Percentiles rank a stretch among this genome's conserved stretches.
Conservation (phyloP, 2,113 vertebrate genomes). For the Chaetops frenatus region DNA sequence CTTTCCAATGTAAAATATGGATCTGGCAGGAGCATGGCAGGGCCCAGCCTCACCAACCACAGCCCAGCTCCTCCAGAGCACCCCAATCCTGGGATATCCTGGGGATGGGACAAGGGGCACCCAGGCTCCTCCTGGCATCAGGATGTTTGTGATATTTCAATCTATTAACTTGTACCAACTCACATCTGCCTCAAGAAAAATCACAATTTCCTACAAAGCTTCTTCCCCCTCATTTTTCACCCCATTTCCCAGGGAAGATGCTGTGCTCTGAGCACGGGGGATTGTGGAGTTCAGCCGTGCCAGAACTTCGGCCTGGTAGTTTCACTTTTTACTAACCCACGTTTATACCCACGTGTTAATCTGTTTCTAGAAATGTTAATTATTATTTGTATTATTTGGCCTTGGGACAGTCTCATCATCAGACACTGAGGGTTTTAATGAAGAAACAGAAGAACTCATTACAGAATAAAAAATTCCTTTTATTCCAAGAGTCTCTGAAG, state of each 20-base stretch:
- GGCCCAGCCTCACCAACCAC: not conserved
- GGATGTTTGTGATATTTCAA: not conserved
- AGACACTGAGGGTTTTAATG: not conserved
- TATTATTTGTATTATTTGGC: not conserved
- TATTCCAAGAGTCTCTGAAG: not conserved
- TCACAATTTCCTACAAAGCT: not conserved
- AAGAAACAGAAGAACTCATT: not conserved
- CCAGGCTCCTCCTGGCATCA: not conserved
- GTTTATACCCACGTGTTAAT: not conserved
- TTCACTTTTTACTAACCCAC: not conserved
- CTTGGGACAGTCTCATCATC: not conserved
- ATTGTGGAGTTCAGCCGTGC: not conserved
- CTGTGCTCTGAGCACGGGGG: not conserved
- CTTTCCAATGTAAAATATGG: accelerated
- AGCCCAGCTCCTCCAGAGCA: not conserved
- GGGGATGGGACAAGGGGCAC: not conserved
- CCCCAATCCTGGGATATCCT: not conserved
- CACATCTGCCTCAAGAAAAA: not conserved
- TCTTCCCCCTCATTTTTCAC: accelerated
- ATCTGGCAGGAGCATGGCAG: not conserved
- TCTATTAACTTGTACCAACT: too few relatives aligned
- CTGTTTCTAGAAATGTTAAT: not conserved
- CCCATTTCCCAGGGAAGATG: accelerated
- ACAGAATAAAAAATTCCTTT: not conserved
- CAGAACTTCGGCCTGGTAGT: not conserved